Evolutionary conservation across 2,797 vertebrate species (phyloP), one percentile per base, ranked within the genome.

Genomic region (Moxostoma hubbsi): DNA sequence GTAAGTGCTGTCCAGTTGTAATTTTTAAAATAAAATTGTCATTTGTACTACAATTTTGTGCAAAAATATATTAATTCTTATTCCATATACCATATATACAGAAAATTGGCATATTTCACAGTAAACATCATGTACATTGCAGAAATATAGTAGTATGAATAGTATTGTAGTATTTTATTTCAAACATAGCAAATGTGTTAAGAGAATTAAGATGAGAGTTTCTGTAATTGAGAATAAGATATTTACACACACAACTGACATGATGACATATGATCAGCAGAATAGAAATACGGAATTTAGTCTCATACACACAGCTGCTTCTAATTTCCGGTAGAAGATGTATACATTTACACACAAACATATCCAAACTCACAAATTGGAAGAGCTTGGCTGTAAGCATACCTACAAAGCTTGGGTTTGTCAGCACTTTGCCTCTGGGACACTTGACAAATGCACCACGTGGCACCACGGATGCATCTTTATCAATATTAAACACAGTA

Each of bases 361-460:
- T n/a, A 66, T 0, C 24, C 24, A 24, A 24, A 24, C 24, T 24
- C 45, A 67, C 54, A 50, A 6, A 55, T 51, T 16, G 18, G 73
- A 16, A 59, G 51, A 46, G 53, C 69, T 43, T 18, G 11, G 10
- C 9, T 65, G 47, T 77, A 64, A 62, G 9, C 82, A 90, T 93
- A 98, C 98, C 98, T 87, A 93, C 91, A 88, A 99, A 99, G 89
- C 92, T 94, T 85, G 90, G 94, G 86, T 99, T 99, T 79, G 91
- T 89, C 64, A 92, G 90, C 64, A 96, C 92, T 5, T 89, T 86
- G 43, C 95, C 96, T 46, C 90, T 86, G 49, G 95, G 94, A 64
- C 82, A 95, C 89, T 92, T 96, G 87, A 95, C 85, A 84, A 96
- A 96, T 2, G 97, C 96, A 0, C 96, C 95, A 0, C 96, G 93